Conservation (phyloP, 2,888 invertebrate genomes). For the Standfussiana lucernea region DNA sequence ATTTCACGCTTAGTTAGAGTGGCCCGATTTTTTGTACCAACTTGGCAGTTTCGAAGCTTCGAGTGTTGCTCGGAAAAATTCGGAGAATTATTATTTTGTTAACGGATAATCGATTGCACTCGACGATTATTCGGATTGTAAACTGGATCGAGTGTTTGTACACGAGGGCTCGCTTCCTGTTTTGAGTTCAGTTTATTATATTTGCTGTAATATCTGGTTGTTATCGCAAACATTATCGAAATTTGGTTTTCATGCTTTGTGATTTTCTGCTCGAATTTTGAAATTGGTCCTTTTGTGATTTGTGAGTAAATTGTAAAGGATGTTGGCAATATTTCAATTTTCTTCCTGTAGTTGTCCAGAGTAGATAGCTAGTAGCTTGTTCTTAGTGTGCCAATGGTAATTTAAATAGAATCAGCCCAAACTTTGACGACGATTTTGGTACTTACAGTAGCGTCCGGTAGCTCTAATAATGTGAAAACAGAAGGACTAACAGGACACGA, state of each 20-base stretch:
- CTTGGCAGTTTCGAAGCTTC: constrained; percentile 76
- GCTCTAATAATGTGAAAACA: background rate
- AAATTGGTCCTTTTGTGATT: constrained; percentile 29
- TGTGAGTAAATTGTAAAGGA: background rate
- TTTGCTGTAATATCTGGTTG: constrained; percentile 66
- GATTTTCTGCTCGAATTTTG: constrained; percentile 37
- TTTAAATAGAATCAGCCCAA: background rate
- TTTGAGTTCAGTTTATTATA: constrained; percentile 72
- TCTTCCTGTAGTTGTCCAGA: background rate
- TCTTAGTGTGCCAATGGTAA: background rate
- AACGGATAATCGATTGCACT: constrained; percentile 66
- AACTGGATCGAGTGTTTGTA: constrained; percentile 77
- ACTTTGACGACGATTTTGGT: background rate
- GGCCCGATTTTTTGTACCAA: constrained; percentile 79
- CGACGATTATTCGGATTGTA: constrained; percentile 75
- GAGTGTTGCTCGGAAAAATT: constrained; percentile 76
- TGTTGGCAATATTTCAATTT: background rate
- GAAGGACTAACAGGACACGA: background rate
- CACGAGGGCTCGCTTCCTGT: constrained; percentile 82
- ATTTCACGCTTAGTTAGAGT: constrained; percentile 88
- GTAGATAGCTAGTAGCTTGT: background rate
- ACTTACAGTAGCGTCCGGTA: background rate
- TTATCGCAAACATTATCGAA: constrained; percentile 58
- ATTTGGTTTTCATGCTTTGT: constrained; percentile 35
- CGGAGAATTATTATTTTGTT: constrained; percentile 68